Percentiles rank a stretch among this genome's conserved stretches.
phyloP scores from a whole-genome alignment of 2,888 invertebrate genomes.

The Beris morrisii region DNA sequence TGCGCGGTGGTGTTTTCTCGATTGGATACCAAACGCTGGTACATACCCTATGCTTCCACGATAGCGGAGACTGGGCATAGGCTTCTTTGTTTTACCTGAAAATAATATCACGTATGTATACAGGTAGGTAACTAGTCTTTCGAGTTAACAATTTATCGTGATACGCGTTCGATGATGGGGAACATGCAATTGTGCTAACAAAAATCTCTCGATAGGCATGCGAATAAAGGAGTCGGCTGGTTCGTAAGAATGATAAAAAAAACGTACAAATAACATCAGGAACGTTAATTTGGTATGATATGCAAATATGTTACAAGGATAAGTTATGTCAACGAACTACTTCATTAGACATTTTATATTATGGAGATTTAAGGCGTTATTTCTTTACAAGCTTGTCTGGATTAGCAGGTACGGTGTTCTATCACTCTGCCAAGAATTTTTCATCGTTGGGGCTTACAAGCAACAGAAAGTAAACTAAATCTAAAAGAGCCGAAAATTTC shows the following conservation, averaged over 20 bases:
- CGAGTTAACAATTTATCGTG: conserved; percentile 30
- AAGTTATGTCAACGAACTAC: conserved; percentile 37
- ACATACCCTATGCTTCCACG: too few species aligned
- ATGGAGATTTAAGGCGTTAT: too few species aligned
- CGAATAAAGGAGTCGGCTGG: conserved; percentile 5
- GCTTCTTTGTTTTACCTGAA: conserved; percentile 28
- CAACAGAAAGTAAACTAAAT: too few species aligned
- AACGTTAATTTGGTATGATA: conserved; percentile 40
- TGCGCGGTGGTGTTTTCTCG: conserved; percentile 9
- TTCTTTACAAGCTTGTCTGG: too few species aligned
- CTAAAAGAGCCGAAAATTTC: too few species aligned
- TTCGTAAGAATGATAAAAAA: conserved; percentile 4
- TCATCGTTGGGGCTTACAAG: too few species aligned
- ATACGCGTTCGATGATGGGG: conserved; percentile 23
- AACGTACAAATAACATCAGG: conserved; percentile 8
- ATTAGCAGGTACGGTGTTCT: too few species aligned
- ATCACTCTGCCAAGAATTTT: too few species aligned
- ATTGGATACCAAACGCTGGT: neutral
- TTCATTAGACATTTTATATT: conserved; percentile 36
- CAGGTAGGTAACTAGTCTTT: conserved; percentile 23
- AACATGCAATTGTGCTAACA: neutral
- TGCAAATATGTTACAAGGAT: conserved; percentile 41
- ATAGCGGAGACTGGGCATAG: conserved; percentile 1
- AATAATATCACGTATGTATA: conserved; percentile 21
- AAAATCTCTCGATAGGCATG: neutral